Base-by-base conservation (phyloP, 2,888 invertebrate genomes). In the Chrysopilus asiliformis region DNA sequence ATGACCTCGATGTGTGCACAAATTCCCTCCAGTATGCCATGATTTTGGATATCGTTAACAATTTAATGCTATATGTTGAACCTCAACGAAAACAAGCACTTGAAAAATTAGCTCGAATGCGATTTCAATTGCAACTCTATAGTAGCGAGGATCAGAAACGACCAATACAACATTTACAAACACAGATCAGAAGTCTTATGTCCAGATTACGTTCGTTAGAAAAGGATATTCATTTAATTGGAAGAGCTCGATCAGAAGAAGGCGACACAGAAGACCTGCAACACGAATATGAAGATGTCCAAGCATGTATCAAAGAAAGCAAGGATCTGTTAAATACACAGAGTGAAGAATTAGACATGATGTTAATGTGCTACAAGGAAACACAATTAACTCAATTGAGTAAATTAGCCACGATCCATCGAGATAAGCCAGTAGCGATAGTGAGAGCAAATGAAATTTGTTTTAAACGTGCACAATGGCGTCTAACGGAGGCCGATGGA, bases 381-480 rank as follows among this genome's bases (percentile, higher is more conserved):
- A 75, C 75, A 0, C 80, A 81, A 32, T 63, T 82, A 1, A 52
- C 73, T 32, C 68, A 68, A 14, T 64, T 68, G 34, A 68, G 67
- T 42, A 70, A 74, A 47, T 60, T 74, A 40, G 71, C 72, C 1
- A 74, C 76, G n/a, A 72, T 76, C 32, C 60, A 74, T 10, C 74
- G 72, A 24, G 74, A 82, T 55, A 78, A 78, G 52, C 76, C 79
- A 3, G 72, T 82, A 17, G 76, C 80, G 1, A 79, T 82, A 35
- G 84, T 89, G 17, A 70, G 93, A 22, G 77, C 82, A 2, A 85
- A 84, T 49, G 90, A 97, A 67, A 95, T 98, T 51, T 97, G 93
- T 63, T 98, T 99, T 64, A 94, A 95, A 64, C 87, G 91, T 53
- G 97, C 97, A 4, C 85, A 91, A 53, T 99, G 98, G 98, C 66